phyloP scores from a whole-genome alignment of 2,888 invertebrate species.

The Brachycybe producta region DNA sequence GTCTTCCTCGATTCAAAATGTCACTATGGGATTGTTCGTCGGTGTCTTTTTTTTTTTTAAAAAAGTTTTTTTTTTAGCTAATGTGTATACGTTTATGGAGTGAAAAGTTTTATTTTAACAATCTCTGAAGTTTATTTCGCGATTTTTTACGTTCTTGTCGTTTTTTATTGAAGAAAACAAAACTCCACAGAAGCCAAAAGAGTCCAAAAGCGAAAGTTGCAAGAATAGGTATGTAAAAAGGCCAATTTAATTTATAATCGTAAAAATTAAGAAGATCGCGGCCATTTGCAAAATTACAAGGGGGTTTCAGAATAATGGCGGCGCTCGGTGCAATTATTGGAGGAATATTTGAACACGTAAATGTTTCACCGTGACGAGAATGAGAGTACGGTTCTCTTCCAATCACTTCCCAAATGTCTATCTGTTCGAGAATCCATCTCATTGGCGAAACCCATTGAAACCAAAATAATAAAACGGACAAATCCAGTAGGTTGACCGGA shows the following conservation, averaged over 20 bases:
- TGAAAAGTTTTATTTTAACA: slow-evolving; percentile 15
- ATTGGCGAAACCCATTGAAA: slow-evolving; percentile 55
- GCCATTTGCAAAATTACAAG: slow-evolving; percentile 25
- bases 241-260: slow-evolving; percentile 14
- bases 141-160: slow-evolving; percentile 19
- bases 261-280: slow-evolving; percentile 18
- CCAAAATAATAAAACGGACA: slow-evolving; percentile 52
- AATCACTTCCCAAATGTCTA: slow-evolving; percentile 31
- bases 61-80: too few relatives aligned
- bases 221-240: slow-evolving; percentile 15
- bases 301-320: slow-evolving; percentile 38
- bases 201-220: slow-evolving; percentile 17
- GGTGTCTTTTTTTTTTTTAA: too few relatives aligned
- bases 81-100: too few relatives aligned
- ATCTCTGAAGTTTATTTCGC: slow-evolving; percentile 8
- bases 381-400: not conserved
- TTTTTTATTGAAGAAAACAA: slow-evolving; percentile 14
- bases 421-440: slow-evolving; percentile 54
- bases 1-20: too few relatives aligned
- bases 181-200: slow-evolving; percentile 19
- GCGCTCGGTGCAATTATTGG: slow-evolving; percentile 15
- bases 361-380: not conserved
- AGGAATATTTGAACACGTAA: slow-evolving; percentile 44
- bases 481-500: slow-evolving; percentile 51
- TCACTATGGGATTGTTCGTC: too few relatives aligned